A percentile compares a stretch with the other conserved stretches of the same genome.
phyloP scores from a whole-genome alignment of 2,797 vertebrate genomes.

The Ceryle rudis region DNA sequence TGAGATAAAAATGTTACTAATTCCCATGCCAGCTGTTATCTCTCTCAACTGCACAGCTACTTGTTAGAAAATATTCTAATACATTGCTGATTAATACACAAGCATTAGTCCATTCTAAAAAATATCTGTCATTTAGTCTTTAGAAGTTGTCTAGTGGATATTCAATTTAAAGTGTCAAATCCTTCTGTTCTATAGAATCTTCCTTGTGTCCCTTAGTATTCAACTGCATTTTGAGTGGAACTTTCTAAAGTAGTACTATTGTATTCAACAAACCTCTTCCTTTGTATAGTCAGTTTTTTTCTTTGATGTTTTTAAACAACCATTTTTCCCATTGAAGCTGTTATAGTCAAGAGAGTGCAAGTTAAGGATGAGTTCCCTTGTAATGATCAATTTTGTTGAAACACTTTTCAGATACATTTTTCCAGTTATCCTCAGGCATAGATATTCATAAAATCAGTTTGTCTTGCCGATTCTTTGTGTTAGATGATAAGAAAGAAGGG shows the following conservation, averaged over 20 bases:
- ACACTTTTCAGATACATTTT: background rate
- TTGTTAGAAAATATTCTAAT: background rate
- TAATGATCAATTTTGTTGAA: background rate
- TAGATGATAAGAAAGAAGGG: background rate
- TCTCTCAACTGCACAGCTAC: background rate
- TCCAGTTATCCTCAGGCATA: background rate
- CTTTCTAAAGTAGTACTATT: background rate
- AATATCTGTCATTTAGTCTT: background rate
- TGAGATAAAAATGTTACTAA: background rate
- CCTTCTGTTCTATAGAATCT: background rate
- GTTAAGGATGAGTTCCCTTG: accelerated
- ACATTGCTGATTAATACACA: background rate
- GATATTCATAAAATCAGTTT: background rate
- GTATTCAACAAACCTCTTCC: background rate
- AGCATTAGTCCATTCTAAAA: background rate
- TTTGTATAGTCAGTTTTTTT: background rate
- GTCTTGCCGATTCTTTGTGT: background rate
- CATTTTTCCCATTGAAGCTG: background rate
- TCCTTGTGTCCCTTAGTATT: background rate
- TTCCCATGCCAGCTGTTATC: background rate
- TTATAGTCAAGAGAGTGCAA: background rate
- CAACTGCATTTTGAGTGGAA: background rate
- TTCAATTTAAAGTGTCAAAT: background rate
- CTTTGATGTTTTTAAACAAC: background rate
- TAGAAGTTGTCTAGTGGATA: background rate